Percentiles rank a stretch among this genome's conserved stretches.
Conservation (phyloP, 2,888 invertebrate species). For the Autographa gamma region DNA sequence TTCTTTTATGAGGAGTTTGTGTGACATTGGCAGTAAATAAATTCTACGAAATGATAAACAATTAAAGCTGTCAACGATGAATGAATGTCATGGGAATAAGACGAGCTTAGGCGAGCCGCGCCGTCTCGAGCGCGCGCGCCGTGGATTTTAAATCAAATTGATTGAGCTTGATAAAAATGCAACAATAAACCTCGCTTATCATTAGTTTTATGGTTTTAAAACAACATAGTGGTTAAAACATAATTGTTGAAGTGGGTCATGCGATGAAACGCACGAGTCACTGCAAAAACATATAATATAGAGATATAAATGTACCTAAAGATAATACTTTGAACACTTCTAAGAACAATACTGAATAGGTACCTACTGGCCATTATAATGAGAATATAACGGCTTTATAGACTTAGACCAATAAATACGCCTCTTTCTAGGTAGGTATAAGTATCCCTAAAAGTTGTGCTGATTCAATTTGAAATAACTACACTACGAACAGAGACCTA, state of each 20-base stretch:
- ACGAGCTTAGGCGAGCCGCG: conserved; percentile 9
- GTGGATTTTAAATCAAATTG: conserved; percentile 52
- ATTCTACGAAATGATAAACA: conserved; percentile 8
- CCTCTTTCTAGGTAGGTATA: not conserved
- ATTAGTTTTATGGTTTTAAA: conserved; percentile 47
- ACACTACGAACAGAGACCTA: not conserved
- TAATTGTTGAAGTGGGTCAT: conserved; percentile 54
- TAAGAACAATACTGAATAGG: not conserved
- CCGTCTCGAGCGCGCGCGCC: conserved; percentile 9
- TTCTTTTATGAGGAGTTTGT: not conserved
- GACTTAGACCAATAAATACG: not conserved
- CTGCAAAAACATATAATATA: not conserved
- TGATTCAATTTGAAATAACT: conserved; percentile 35
- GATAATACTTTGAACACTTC: not conserved
- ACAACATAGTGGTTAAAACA: conserved; percentile 45
- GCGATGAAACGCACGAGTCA: conserved; percentile 24
- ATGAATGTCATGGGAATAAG: conserved; percentile 30
- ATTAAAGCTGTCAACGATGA: conserved; percentile 9
- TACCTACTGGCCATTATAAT: not conserved
- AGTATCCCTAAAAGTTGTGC: conserved; percentile 13
- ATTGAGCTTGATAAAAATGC: conserved; percentile 51
- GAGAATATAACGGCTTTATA: not conserved
- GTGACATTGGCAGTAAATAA: not conserved
- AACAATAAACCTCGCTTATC: conserved; percentile 47
- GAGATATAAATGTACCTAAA: not conserved